Conservation (phyloP, 2,888 invertebrate species). For the Poecilobothrus nobilitatus region DNA sequence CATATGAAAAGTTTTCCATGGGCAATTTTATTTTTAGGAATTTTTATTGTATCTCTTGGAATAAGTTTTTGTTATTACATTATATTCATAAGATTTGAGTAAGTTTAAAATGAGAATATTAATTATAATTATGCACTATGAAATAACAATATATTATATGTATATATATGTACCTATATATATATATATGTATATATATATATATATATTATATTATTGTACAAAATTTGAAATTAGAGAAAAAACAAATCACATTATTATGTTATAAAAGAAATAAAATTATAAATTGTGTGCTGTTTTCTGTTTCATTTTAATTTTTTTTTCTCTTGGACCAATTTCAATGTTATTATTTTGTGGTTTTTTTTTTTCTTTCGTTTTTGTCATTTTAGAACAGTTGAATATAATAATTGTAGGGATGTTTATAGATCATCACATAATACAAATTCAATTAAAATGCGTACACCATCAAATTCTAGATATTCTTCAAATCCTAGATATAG, state of each 20-base stretch:
- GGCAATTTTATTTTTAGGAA: slow-evolving; percentile 66
- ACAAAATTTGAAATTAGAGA: neutral
- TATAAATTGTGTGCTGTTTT: neutral
- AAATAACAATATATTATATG: neutral
- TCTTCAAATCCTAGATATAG: neutral
- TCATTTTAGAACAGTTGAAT: slow-evolving; percentile 11
- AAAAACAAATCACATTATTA: neutral
- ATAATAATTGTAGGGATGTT: slow-evolving; percentile 19
- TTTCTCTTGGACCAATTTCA: neutral
- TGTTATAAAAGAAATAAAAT: neutral
- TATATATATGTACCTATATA: neutral
- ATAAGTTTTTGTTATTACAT: slow-evolving; percentile 86
- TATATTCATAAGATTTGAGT: slow-evolving; percentile 89
- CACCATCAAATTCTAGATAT: slow-evolving; percentile 1
- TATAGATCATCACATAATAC: slow-evolving; percentile 27
- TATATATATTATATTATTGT: neutral
- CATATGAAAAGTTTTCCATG: slow-evolving; percentile 72
- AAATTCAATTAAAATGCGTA: neutral
- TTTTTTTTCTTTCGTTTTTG: neutral
- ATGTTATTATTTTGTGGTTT: neutral
- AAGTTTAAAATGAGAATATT: slow-evolving; percentile 44
- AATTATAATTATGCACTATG: neutral
- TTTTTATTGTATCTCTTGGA: slow-evolving; percentile 71
- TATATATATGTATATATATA: neutral
- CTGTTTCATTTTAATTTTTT: neutral